These are phyloP conservation scores for Bambusicola thoracicus DNA, from an alignment of 2,113 vertebrate genomes.

Conservation along the genomic window DNA sequence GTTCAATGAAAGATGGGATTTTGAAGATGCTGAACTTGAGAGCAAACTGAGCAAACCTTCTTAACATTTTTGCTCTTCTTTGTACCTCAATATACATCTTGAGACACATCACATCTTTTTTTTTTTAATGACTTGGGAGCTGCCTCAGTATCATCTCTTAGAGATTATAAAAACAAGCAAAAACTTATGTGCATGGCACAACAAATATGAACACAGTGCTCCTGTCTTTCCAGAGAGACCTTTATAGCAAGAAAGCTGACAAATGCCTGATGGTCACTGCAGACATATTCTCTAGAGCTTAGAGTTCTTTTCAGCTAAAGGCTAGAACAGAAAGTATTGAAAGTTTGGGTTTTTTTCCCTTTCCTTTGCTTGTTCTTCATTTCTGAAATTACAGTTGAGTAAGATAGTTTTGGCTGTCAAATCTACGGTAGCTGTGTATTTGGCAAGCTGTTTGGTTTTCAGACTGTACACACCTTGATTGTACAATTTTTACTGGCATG, in stretches of 20 bases:
- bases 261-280: not conserved
- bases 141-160: not conserved
- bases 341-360: not conserved
- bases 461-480: not conserved
- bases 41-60: not conserved
- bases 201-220: not conserved
- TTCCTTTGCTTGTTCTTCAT: not conserved
- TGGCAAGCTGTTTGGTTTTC: not conserved
- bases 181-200: not conserved
- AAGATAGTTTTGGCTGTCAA: not conserved
- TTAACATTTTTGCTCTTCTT: not conserved
- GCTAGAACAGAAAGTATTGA: no score
- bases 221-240: not conserved
- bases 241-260: not conserved
- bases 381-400: not conserved
- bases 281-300: not conserved
- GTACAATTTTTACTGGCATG: rapidly evolving
- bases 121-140: not conserved
- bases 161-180: not conserved
- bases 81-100: not conserved
- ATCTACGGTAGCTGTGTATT: not conserved
- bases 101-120: not conserved
- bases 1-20: not conserved
- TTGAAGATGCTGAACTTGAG: not conserved
- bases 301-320: not conserved